phyloP scores from a whole-genome alignment of 2,888 invertebrate species.

The Tortricodes alternella region DNA sequence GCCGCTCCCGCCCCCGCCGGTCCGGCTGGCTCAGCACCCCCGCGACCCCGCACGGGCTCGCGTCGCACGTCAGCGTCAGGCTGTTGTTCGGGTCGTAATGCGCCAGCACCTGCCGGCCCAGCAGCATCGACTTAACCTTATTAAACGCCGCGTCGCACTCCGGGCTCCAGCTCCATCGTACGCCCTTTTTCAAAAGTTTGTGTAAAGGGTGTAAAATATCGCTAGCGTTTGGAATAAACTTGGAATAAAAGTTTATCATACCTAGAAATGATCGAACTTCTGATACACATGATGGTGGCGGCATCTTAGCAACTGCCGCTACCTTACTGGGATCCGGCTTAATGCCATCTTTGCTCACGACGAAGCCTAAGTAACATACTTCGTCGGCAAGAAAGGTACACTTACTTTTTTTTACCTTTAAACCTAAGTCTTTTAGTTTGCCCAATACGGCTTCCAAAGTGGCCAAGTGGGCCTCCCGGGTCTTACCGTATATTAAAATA shows the following conservation, averaged over 20 bases:
- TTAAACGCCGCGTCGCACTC: not conserved
- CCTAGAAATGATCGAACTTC: not conserved
- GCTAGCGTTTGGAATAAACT: not conserved
- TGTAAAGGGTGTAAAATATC: not conserved
- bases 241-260: not conserved
- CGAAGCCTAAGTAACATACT: no score
- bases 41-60: slow-evolving; percentile 6
- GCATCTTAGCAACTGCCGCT: not conserved
- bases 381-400: no score
- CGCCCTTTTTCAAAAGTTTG: not conserved
- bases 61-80: slow-evolving; percentile 9
- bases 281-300: not conserved
- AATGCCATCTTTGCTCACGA: no score
- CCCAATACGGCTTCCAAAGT: no score
- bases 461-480: no score
- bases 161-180: not conserved
- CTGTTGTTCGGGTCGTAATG: not conserved
- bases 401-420: no score
- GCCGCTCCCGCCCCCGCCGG: slow-evolving; percentile 12
- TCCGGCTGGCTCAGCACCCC: slow-evolving; percentile 5
- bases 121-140: not conserved
- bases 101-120: not conserved
- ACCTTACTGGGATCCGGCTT: not conserved
- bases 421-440: no score
- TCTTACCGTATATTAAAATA: no score